Conservation (phyloP, 2,797 vertebrate genomes). For the Enteromius argenteus region DNA sequence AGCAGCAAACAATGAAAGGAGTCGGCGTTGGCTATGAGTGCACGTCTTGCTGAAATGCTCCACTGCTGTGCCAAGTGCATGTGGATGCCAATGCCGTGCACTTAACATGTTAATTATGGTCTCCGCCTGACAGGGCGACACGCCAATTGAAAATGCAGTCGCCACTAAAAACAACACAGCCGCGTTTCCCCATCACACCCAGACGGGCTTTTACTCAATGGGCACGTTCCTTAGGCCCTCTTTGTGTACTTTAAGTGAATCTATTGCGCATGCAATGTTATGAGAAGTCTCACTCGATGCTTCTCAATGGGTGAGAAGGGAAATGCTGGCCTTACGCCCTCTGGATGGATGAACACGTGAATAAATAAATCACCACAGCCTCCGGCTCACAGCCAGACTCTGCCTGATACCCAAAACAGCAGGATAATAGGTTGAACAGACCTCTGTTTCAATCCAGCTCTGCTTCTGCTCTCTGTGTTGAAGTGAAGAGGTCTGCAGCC, state of each 20-base stretch:
- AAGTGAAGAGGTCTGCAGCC: slow-evolving; percentile 66
- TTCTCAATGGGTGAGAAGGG: slow-evolving; percentile 41
- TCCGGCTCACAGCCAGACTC: slow-evolving; percentile 34
- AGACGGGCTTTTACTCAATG: slow-evolving; percentile 25
- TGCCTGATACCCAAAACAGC: slow-evolving; percentile 39
- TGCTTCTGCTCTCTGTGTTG: slow-evolving; percentile 56
- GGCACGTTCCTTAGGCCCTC: slow-evolving; percentile 21
- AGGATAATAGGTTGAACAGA: slow-evolving; percentile 52
- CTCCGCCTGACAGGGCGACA: slow-evolving; percentile 52
- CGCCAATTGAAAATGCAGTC: slow-evolving; percentile 42
- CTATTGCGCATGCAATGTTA: slow-evolving; percentile 52
- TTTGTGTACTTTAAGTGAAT: slow-evolving; percentile 50
- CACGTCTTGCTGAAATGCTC: slow-evolving; percentile 51
- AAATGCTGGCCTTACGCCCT: slow-evolving; percentile 31
- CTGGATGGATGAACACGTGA: slow-evolving; percentile 56
- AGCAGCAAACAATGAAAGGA: slow-evolving; percentile 37
- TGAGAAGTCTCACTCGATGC: slow-evolving; percentile 43
- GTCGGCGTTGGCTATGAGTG: slow-evolving; percentile 18
- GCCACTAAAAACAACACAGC: slow-evolving; percentile 54
- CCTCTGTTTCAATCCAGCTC: slow-evolving; percentile 54
- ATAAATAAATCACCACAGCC: slow-evolving; percentile 51
- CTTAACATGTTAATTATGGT: slow-evolving; percentile 61
- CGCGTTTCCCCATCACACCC: slow-evolving; percentile 35
- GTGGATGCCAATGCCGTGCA: slow-evolving; percentile 46
- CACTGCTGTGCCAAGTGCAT: slow-evolving; percentile 50